Percentiles rank a stretch among this genome's conserved stretches.
Evolutionary conservation across 2,113 vertebrate species (phyloP).

Genomic region (Brachyhypopomus occidentalis): DNA sequence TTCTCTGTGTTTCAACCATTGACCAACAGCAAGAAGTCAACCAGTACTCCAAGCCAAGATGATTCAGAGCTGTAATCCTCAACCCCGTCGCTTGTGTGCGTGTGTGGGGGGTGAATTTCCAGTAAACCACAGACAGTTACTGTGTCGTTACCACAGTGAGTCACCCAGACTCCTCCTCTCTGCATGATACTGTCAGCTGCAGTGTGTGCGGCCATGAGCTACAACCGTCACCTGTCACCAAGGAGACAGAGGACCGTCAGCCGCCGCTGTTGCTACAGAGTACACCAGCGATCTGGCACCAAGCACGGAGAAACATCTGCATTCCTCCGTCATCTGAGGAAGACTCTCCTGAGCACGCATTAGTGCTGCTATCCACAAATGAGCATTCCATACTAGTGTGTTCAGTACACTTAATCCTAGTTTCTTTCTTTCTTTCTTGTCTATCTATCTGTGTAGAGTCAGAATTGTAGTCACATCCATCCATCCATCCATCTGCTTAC

Average conservation of each 20-base stretch:
- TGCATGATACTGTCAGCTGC: constrained; percentile 3
- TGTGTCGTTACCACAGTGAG: constrained; percentile 39
- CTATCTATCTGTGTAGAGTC: too few relatives aligned
- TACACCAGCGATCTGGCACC: neutral
- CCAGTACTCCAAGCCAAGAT: neutral
- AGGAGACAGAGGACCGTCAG: neutral
- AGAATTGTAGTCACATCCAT: neutral
- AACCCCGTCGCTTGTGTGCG: neutral
- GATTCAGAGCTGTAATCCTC: neutral
- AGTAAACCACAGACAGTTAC: constrained; percentile 26
- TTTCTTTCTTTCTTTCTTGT: too few relatives aligned
- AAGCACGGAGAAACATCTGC: neutral
- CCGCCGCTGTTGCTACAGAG: neutral
- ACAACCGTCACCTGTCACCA: neutral
- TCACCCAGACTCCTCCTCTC: constrained; percentile 36
- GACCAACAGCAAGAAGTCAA: neutral
- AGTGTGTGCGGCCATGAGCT: neutral
- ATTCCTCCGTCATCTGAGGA: neutral
- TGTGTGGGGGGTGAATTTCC: constrained; percentile 10
- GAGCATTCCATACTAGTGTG: too few relatives aligned
- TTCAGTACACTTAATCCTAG: too few relatives aligned
- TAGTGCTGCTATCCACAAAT: too few relatives aligned
- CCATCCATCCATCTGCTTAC: neutral
- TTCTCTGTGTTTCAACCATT: neutral
- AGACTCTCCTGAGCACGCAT: too few relatives aligned